Percentiles rank a stretch among this genome's conserved stretches.
phyloP scores from a whole-genome alignment of 1,140 invertebrate genomes.

The Cydia splendana region DNA sequence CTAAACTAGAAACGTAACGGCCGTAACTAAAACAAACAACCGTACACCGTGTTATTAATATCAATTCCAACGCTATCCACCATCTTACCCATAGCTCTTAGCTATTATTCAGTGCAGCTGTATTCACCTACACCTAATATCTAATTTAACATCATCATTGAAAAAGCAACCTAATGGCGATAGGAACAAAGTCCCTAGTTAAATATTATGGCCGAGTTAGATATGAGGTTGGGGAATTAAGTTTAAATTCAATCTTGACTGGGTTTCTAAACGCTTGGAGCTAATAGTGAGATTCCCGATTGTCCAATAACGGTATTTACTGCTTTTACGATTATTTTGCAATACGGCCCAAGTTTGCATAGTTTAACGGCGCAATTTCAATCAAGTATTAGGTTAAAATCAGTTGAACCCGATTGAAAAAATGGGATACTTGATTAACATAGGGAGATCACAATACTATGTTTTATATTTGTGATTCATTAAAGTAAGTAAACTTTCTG shows the following conservation, averaged over 20 bases:
- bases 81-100: conserved; percentile 26
- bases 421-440: too few relatives aligned
- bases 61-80: conserved; percentile 23
- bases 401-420: too few relatives aligned
- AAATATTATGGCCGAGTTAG: not conserved
- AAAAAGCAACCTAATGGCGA: not conserved
- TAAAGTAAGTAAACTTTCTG: too few relatives aligned
- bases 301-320: conserved; percentile 25
- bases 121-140: not conserved
- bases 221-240: conserved; percentile 1
- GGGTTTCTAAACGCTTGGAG: conserved; percentile 27
- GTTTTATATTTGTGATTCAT: too few relatives aligned
- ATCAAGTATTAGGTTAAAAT: not conserved
- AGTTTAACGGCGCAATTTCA: not conserved
- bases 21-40: conserved; percentile 25
- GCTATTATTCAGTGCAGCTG: conserved; percentile 27
- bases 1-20: not conserved
- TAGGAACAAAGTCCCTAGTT: not conserved
- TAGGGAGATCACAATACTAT: too few relatives aligned
- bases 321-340: conserved; percentile 21
- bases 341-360: conserved; percentile 16
- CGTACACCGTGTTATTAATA: conserved; percentile 29
- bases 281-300: conserved; percentile 29
- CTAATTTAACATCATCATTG: not conserved
- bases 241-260: conserved; percentile 12